phyloP scores from a whole-genome alignment of 2,797 vertebrate genomes.

The Sitta carolinensis region DNA sequence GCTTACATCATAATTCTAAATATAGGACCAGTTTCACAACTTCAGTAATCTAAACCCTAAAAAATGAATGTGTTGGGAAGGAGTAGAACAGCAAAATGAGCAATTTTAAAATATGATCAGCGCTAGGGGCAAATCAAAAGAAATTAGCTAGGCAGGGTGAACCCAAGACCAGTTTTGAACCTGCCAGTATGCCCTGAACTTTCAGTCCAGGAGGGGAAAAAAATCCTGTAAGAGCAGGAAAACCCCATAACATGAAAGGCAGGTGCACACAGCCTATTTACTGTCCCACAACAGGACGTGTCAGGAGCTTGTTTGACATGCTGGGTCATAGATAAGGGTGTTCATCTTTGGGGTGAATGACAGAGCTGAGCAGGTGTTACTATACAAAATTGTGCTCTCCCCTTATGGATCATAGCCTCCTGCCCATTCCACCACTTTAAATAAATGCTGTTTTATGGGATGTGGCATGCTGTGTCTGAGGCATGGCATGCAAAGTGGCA shows the following conservation, averaged over 20 bases:
- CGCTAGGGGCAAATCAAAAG: background rate
- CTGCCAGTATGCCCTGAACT: background rate
- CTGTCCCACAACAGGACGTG: background rate
- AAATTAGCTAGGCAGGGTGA: background rate
- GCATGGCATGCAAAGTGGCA: background rate
- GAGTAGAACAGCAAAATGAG: background rate
- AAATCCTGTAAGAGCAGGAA: background rate
- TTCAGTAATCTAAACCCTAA: background rate
- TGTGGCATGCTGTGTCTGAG: background rate
- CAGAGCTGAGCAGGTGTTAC: background rate
- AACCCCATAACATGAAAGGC: background rate
- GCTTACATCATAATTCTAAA: constrained; percentile 51
- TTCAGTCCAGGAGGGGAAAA: background rate
- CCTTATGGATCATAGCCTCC: background rate
- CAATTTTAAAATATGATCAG: background rate
- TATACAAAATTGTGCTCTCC: background rate
- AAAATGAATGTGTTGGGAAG: background rate
- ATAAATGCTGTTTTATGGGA: background rate
- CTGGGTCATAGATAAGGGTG: background rate
- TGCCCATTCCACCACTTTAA: background rate
- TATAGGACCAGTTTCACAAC: constrained; percentile 30
- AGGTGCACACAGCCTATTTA: background rate
- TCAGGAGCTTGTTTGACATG: background rate
- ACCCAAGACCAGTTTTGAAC: background rate
- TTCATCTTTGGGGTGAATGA: background rate